phyloP scores from a whole-genome alignment of 2,113 vertebrate species.

The Triplophysa dalaica region DNA sequence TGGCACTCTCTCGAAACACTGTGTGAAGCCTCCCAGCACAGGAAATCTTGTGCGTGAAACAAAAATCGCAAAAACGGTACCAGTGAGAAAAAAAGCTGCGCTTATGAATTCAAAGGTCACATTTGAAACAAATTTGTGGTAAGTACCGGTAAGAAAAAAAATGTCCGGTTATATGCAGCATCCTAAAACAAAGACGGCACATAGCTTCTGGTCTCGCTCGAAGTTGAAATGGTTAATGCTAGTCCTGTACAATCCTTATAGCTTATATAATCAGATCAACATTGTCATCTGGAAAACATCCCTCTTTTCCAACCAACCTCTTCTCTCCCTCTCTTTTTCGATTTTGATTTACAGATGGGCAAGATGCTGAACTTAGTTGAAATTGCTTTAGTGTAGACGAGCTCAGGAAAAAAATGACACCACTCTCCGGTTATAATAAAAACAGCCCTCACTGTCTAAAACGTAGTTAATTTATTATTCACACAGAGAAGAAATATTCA shows the following conservation, averaged over 20 bases:
- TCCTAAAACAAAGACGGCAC: constrained; percentile 9
- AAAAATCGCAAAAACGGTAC: background rate
- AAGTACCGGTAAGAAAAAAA: background rate
- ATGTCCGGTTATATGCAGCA: background rate
- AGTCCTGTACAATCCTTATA: constrained; percentile 17
- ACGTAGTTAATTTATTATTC: constrained; percentile 66
- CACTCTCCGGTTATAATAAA: constrained; percentile 55
- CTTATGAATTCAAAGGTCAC: background rate
- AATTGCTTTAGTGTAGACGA: constrained; percentile 19
- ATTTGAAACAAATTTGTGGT: constrained; percentile 11
- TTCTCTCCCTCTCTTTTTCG: constrained; percentile 25
- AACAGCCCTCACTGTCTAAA: constrained; percentile 65
- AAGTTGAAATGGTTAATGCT: constrained; percentile 25
- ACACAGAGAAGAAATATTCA: constrained; percentile 48
- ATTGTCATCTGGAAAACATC: constrained; percentile 49
- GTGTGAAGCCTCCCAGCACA: constrained; percentile 15
- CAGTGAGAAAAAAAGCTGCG: constrained; percentile 9
- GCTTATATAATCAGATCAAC: constrained; percentile 47
- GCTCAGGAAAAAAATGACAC: constrained; percentile 47
- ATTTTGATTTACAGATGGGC: constrained; percentile 38
- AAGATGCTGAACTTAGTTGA: constrained; percentile 14
- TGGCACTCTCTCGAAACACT: constrained; percentile 42
- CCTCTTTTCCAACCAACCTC: background rate
- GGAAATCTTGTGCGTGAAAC: constrained; percentile 17
- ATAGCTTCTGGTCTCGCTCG: constrained; percentile 18